phyloP scores from a whole-genome alignment of 2,797 vertebrate species.

The Fundulus diaphanus region DNA sequence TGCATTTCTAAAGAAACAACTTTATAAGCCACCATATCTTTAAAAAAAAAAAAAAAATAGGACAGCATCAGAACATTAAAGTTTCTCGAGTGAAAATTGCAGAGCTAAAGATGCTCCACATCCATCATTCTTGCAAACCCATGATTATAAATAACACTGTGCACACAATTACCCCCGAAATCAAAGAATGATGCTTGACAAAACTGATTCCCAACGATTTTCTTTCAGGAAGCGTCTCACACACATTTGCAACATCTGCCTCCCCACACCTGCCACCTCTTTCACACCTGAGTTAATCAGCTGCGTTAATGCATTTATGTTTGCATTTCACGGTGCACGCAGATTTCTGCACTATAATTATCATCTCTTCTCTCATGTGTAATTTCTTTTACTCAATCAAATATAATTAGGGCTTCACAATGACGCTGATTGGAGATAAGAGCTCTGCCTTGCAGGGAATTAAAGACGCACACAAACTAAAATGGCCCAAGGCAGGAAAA shows the following conservation, averaged over 20 bases:
- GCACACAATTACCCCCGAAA: neutral
- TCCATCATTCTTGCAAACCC: conserved; percentile 21
- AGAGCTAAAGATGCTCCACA: conserved; percentile 13
- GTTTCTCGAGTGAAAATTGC: conserved; percentile 14
- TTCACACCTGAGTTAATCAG: conserved; percentile 60
- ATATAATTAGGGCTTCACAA: conserved; percentile 68
- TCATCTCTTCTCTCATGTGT: conserved; percentile 44
- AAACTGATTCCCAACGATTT: conserved; percentile 51
- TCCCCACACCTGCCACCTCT: conserved; percentile 58
- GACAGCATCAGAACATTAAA: neutral
- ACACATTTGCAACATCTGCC: conserved; percentile 45
- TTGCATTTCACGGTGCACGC: conserved; percentile 42
- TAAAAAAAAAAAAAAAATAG: too few species aligned
- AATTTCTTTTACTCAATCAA: conserved; percentile 65
- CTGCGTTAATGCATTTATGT: conserved; percentile 60
- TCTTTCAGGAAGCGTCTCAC: conserved; percentile 42
- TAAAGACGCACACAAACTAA: conserved; percentile 26
- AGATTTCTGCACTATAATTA: conserved; percentile 64
- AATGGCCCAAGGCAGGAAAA: conserved; percentile 33
- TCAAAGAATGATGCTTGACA: neutral
- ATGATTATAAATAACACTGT: conserved; percentile 5
- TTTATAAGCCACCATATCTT: neutral
- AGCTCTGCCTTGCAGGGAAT: conserved; percentile 34
- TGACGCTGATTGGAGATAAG: conserved; percentile 74
- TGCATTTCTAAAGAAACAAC: neutral